Base-by-base conservation (phyloP, 2,113 vertebrate species). In the Plotosus lineatus region DNA sequence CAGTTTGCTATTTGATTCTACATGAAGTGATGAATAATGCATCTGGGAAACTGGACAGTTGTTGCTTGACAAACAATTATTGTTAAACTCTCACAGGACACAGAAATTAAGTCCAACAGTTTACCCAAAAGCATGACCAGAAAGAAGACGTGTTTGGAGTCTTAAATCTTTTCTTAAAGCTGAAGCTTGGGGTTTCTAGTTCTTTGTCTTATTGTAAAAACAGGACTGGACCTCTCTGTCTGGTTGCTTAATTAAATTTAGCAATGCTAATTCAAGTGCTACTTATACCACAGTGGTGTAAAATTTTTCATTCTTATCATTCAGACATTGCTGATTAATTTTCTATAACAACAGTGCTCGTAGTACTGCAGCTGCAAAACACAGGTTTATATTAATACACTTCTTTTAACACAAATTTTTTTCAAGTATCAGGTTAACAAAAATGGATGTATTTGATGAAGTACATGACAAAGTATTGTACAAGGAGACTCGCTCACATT, bases 61-160 rank as follows among this genome's bases (percentile, higher is more conserved):
- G 42, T 71, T 28, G 44, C 42, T 46, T 3, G 3, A 72, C 69
- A 72, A 72, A 50, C 69, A 72, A 72, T 50, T 72, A 72, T 72
- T 50, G 44, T 17, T 50, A 11, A 72, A 72, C 44, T 50, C 69
- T 46, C 69, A 72, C 69, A 50, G 69, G 46, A 71, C 7, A 46
- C 46, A 50, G 44, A 33, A 72, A 72, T 72, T 72, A 72, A 48
- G 31, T 72, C 28, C 46, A 72, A 44, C 40, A 46, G 40, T 44
- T 69, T 44, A 44, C 46, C 46, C 69, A 3, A 21, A 50, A 72
- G 50, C 69, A 71, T 0, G 15, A 48, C 7, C 26, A 31, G 26
- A 48, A 48, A 19, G 42, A 72, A 28, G n/a, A 31, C 21, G 36
- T 66, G 65, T 26, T 44, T 68, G 15, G 38, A 44, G 23, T 44